Evolutionary conservation across 1,140 invertebrate species (phyloP).

Genomic region (Cherax destructor): DNA sequence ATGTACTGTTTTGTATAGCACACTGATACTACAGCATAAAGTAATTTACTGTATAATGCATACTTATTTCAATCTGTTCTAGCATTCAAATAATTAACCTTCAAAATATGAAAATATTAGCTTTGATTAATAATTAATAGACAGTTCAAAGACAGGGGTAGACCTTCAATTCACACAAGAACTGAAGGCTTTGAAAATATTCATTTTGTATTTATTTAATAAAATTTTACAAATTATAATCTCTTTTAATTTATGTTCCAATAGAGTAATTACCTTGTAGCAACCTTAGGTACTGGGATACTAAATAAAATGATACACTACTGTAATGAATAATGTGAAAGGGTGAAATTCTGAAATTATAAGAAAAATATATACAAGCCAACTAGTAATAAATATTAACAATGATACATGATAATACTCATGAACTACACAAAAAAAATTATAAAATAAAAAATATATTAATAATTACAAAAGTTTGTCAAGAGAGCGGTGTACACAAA

Average conservation of each 20-base stretch:
- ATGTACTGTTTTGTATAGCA: no score
- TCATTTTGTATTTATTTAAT: not conserved
- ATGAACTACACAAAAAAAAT: conserved; percentile 8
- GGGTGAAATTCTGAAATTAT: no score
- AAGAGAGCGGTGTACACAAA: conserved; percentile 18
- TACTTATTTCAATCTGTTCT: no score
- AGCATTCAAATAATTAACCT: no score
- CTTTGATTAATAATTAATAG: no score
- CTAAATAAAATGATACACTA: conserved; percentile 5
- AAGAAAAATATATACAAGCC: not conserved
- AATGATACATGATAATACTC: not conserved
- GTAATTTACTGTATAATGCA: no score
- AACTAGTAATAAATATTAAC: conserved; percentile 7
- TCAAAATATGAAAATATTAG: no score
- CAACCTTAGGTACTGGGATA: conserved; percentile 11
- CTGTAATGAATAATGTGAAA: not conserved
- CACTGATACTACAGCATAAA: no score
- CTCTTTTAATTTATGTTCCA: not conserved
- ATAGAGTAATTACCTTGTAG: not conserved
- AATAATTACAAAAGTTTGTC: conserved; percentile 24
- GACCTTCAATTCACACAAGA: no score
- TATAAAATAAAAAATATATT: conserved; percentile 3
- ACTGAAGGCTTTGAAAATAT: not conserved
- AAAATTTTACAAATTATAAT: not conserved
- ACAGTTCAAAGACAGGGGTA: no score